Base-by-base conservation (phyloP, 2,888 invertebrate genomes). In the Acleris holmiana region DNA sequence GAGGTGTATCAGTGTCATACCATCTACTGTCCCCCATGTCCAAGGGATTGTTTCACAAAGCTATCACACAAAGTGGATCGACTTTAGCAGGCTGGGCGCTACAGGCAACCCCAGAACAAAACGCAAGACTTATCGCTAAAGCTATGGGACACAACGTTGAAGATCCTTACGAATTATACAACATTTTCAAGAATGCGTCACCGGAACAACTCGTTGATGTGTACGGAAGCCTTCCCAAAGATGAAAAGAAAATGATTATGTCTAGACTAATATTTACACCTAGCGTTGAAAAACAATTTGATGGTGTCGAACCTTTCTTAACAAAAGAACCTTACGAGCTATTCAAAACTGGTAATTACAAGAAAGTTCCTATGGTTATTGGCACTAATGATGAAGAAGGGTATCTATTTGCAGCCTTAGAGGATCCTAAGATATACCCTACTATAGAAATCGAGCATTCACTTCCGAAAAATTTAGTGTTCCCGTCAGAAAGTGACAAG, bases 1-100 rank as follows among this genome's bases (percentile, higher is more conserved):
- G 91, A 1, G 83, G 76, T 0, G 75, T 81, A 0, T 83, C 91
- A 0, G 84, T 89, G 1, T 89, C 91, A 0, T 85, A 74, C 17
- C 89, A 88, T 18, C 54, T 88, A 2, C 67, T 89, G 0, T 90
- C 91, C 2, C 83, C 84, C 0, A 86, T 87, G 85, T 84, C 90
- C 0, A 85, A 79, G 69, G 89, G 88, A 0, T 72, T 89, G 0
- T 91, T 90, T 57, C 86, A 89, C 49, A 88, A 80, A 75, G 90
- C 84, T 1, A 89, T 91, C 15, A 69, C 82, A 23, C 86, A 90
- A 64, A 90, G 91, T 67, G 91, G 91, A 2, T 90, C 91, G 0
- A 80, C 89, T 0, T 59, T 88, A 1, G 71, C 78, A 0, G 67
- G 84, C 0, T 91, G 89, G 89, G 80, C 83, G 0, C 71, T 79